These are phyloP conservation scores for Sciurus vulgaris DNA, from an alignment of 2,797 vertebrate species.

Conservation along the genomic window DNA sequence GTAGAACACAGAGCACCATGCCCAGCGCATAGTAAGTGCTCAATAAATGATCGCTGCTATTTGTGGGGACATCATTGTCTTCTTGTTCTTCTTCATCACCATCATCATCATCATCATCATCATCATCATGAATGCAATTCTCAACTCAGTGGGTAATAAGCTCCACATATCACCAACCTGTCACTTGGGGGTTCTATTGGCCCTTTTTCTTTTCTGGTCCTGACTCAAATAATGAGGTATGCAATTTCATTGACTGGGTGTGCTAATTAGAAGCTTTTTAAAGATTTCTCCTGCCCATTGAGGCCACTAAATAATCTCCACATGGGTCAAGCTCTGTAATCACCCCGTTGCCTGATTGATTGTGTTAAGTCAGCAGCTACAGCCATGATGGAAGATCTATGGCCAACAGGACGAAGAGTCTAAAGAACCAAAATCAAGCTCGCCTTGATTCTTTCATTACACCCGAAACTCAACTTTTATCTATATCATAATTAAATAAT, in stretches of 20 bases:
- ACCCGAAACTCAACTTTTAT: constrained; percentile 64
- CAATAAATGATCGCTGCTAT: constrained; percentile 46
- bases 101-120: background rate
- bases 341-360: constrained; percentile 58
- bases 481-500: constrained; percentile 78
- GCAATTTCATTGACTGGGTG: constrained; percentile 76
- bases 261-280: constrained; percentile 82
- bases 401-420: background rate
- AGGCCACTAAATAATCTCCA: constrained; percentile 78
- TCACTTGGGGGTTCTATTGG: constrained; percentile 73
- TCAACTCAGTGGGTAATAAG: constrained; percentile 72
- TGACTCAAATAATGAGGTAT: constrained; percentile 81
- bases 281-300: constrained; percentile 78
- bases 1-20: background rate
- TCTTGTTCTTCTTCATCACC: background rate
- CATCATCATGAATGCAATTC: constrained; percentile 48
- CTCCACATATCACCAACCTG: constrained; percentile 72
- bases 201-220: constrained; percentile 46
- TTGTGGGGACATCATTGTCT: background rate
- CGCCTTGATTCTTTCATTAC: constrained; percentile 57
- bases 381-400: constrained; percentile 67
- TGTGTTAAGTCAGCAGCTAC: constrained; percentile 65
- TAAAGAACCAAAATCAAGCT: background rate
- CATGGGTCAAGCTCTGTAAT: constrained; percentile 73
- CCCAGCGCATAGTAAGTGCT: constrained; percentile 47